These are phyloP conservation scores for Drosophila meridiana DNA, from an alignment of 2,888 invertebrate genomes.

Conservation along the genomic window DNA sequence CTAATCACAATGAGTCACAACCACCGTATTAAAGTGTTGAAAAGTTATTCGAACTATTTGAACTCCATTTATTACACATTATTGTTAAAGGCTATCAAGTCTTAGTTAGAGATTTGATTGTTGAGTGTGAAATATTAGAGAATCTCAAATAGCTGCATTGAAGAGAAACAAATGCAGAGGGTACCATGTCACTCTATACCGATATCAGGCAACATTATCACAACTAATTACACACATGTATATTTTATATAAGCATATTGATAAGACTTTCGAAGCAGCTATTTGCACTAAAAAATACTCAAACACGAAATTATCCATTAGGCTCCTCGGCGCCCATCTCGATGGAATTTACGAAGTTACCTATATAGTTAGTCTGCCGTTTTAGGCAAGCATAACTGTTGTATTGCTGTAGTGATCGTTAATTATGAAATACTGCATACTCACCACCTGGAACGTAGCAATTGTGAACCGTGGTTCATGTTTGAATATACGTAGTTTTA, in stretches of 20 bases:
- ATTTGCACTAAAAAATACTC: slow-evolving; percentile 19
- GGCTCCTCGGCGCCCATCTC: slow-evolving; percentile 43
- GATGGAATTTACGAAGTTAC: slow-evolving; percentile 10
- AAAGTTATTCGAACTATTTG: neutral
- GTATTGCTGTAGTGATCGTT: slow-evolving; percentile 35
- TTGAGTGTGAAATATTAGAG: too few relatives aligned
- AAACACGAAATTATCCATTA: slow-evolving; percentile 1
- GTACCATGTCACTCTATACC: slow-evolving; percentile 9
- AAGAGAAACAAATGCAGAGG: neutral
- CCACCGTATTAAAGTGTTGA: neutral
- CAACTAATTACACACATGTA: slow-evolving; percentile 23
- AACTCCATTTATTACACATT: neutral
- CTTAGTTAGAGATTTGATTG: neutral
- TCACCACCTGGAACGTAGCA: slow-evolving; percentile 56
- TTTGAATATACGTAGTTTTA: slow-evolving; percentile 53
- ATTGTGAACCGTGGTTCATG: slow-evolving; percentile 45
- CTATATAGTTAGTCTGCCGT: slow-evolving; percentile 53
- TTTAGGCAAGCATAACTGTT: slow-evolving; percentile 52
- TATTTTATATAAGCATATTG: slow-evolving; percentile 38
- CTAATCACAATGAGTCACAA: slow-evolving; percentile 11
- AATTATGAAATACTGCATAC: slow-evolving; percentile 34
- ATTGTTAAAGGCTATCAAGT: neutral
- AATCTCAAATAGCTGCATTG: neutral
- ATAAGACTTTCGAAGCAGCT: neutral
- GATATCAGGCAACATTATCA: slow-evolving; percentile 30